Percentiles rank a stretch among this genome's conserved stretches.
Evolutionary conservation across 2,888 invertebrate species (phyloP).

Genomic region (Diloba caeruleocephala): DNA sequence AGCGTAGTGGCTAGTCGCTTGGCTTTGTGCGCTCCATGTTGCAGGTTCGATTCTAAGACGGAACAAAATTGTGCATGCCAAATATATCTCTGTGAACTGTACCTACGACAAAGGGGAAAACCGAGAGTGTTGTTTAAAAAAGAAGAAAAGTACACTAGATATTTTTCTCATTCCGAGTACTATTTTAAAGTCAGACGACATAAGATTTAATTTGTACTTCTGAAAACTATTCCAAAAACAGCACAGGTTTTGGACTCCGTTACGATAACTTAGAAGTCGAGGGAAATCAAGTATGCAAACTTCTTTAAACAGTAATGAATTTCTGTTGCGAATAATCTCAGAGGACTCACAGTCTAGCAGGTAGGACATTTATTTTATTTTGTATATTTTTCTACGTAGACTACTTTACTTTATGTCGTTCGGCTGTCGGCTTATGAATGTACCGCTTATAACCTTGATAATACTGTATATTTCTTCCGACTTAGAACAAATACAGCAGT

Average conservation of each 20-base stretch:
- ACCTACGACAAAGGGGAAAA: too few species aligned
- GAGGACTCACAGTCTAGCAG: conserved; percentile 5
- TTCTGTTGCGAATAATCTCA: conserved; percentile 16
- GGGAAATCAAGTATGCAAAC: conserved; percentile 40
- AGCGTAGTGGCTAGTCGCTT: too few species aligned
- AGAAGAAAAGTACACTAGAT: too few species aligned
- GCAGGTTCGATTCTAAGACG: too few species aligned
- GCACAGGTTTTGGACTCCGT: conserved; percentile 4
- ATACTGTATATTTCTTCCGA: not conserved
- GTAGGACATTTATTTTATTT: conserved; percentile 6
- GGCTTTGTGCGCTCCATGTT: too few species aligned
- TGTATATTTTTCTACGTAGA: conserved; percentile 6
- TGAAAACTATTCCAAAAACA: not conserved
- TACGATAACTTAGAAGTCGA: conserved; percentile 11
- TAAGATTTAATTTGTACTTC: too few species aligned
- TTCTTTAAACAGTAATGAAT: conserved; percentile 21
- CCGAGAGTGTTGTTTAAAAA: too few species aligned
- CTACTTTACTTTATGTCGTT: not conserved
- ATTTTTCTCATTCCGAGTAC: too few species aligned
- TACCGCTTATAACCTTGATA: not conserved
- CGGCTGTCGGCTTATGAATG: not conserved
- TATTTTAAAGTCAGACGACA: too few species aligned
- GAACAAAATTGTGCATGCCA: too few species aligned
- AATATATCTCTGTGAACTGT: too few species aligned
- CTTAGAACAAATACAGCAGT: not conserved